Percentiles rank a stretch among this genome's conserved stretches.
Conservation (phyloP, 2,113 vertebrate genomes). For the Mus pahari region DNA sequence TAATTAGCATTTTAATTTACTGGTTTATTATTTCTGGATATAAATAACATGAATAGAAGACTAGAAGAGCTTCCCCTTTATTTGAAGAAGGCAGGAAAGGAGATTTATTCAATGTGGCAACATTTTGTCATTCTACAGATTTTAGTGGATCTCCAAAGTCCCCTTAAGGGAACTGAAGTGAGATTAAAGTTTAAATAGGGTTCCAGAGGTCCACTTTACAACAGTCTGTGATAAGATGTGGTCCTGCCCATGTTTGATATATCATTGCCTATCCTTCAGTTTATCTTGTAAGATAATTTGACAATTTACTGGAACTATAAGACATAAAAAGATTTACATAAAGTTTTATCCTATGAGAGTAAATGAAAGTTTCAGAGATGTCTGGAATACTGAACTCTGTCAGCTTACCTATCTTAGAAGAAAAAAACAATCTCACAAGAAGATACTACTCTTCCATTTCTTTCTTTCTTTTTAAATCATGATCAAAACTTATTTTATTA, state of each 20-base stretch:
- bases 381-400: background rate
- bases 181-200: background rate
- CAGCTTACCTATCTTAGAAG: background rate
- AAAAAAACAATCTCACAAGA: background rate
- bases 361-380: background rate
- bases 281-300: background rate
- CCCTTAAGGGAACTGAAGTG: background rate
- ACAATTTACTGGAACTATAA: background rate
- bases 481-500: no score
- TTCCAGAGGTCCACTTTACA: background rate
- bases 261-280: no score
- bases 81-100: background rate
- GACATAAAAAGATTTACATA: background rate
- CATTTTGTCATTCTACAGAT: background rate
- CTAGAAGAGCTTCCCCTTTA: background rate
- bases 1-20: background rate
- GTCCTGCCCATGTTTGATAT: background rate
- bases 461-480: no score
- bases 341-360: background rate
- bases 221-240: background rate
- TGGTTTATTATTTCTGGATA: background rate
- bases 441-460: background rate
- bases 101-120: background rate
- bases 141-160: background rate
- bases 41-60: background rate